These are phyloP conservation scores for Thaumatotibia leucotreta DNA, from an alignment of 1,140 invertebrate species.

Conservation along the genomic window DNA sequence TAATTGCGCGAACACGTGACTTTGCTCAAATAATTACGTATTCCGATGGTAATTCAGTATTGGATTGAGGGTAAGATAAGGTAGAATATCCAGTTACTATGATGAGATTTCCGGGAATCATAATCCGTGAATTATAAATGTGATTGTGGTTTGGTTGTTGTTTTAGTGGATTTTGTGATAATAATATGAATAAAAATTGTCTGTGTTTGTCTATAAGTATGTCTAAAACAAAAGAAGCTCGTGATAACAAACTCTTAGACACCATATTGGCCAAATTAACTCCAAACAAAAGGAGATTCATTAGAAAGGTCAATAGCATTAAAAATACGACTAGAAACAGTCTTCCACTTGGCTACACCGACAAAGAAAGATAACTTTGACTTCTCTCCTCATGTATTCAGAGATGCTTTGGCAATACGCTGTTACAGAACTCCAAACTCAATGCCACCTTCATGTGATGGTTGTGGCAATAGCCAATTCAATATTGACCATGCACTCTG, in stretches of 20 bases:
- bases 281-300: no score
- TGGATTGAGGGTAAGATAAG: neutral
- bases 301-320: no score
- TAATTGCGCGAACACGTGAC: neutral
- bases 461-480: neutral
- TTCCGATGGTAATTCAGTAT: neutral
- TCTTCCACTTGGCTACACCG: neutral
- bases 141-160: neutral
- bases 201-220: no score
- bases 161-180: no score
- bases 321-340: neutral
- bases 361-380: neutral
- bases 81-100: neutral
- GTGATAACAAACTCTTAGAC: no score
- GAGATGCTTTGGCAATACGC: neutral
- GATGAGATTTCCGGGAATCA: neutral
- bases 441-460: no score
- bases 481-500: neutral
- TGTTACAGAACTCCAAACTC: neutral
- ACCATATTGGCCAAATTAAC: no score
- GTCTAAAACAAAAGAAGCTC: no score
- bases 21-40: neutral
- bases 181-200: no score
- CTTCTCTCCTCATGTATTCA: neutral
- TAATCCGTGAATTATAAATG: neutral